Percentiles rank a stretch among this genome's conserved stretches.
These are phyloP conservation scores for Celastrina argiolus DNA, from an alignment of 2,888 invertebrate species.

Conservation along the genomic window DNA sequence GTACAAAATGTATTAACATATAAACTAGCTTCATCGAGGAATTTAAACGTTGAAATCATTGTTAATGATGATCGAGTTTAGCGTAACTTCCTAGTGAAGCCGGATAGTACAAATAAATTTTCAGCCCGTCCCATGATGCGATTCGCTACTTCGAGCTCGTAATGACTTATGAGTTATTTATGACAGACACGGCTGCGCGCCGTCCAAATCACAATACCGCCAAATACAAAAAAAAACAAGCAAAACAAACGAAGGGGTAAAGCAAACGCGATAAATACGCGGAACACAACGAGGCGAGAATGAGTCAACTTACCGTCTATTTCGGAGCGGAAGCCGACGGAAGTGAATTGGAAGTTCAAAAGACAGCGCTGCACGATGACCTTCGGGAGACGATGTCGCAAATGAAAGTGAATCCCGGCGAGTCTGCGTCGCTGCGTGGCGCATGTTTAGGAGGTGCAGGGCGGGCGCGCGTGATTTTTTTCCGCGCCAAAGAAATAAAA, in stretches of 20 bases:
- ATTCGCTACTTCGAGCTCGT: slow-evolving; percentile 39
- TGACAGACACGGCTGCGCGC: slow-evolving; percentile 49
- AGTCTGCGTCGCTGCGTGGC: slow-evolving; percentile 78
- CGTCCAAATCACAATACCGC: slow-evolving; percentile 38
- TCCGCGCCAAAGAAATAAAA: slow-evolving; percentile 76
- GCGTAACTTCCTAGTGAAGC: too few species aligned
- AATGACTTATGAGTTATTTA: slow-evolving; percentile 24
- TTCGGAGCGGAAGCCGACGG: slow-evolving; percentile 64
- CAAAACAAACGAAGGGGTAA: slow-evolving; percentile 64
- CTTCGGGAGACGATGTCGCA: slow-evolving; percentile 76
- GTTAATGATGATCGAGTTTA: too few species aligned
- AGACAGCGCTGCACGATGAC: slow-evolving; percentile 48
- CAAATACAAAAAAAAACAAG: slow-evolving; percentile 48
- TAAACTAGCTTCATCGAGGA: too few species aligned
- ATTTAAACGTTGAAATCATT: too few species aligned
- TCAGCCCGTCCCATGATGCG: slow-evolving; percentile 45
- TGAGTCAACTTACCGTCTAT: slow-evolving; percentile 70
- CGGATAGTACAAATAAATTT: too few species aligned
- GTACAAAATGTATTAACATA: too few species aligned
- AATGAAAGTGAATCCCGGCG: slow-evolving; percentile 78
- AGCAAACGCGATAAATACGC: slow-evolving; percentile 65
- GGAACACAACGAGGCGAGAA: slow-evolving; percentile 62
- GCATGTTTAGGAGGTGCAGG: slow-evolving; percentile 78
- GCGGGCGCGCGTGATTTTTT: slow-evolving; percentile 75
- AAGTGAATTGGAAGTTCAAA: slow-evolving; percentile 44